phyloP scores from a whole-genome alignment of 2,888 invertebrate genomes.

The Petrolisthes manimaculis region DNA sequence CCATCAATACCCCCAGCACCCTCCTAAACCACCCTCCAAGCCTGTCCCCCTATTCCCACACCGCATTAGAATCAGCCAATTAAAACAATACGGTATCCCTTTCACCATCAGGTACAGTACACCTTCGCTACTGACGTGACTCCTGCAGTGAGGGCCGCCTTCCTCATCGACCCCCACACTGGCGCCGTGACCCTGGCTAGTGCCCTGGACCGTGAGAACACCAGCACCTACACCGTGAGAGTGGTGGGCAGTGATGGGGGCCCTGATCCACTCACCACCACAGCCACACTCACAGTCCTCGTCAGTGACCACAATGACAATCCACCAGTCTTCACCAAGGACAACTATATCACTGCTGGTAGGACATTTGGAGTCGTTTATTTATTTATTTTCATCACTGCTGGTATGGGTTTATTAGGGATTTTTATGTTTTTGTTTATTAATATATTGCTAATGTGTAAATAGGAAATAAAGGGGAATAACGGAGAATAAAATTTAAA shows the following conservation, averaged over 20 bases:
- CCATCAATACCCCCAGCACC: no score
- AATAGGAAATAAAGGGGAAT: no score
- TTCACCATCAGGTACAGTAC: constrained; percentile 66
- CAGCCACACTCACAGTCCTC: constrained; percentile 70
- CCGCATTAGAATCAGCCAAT: no score
- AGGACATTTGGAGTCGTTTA: neutral
- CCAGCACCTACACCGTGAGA: constrained; percentile 68
- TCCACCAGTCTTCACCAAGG: constrained; percentile 70
- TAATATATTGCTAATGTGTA: no score
- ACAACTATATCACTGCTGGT: constrained; percentile 67
- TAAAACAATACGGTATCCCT: neutral
- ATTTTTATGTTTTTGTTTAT: no score
- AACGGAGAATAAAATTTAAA: no score
- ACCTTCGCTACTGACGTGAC: constrained; percentile 20
- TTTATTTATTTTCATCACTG: no score
- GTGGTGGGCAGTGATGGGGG: constrained; percentile 69
- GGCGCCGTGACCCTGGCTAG: constrained; percentile 82
- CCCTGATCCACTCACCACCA: constrained; percentile 66
- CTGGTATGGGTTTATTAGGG: no score
- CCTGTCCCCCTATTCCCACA: no score
- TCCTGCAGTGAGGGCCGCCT: constrained; percentile 72
- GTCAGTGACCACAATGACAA: constrained; percentile 73
- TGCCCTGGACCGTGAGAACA: constrained; percentile 68
- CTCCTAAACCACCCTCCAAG: no score
- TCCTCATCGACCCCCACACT: constrained; percentile 82